Evolutionary conservation across 2,113 vertebrate species (phyloP), one percentile per base, ranked within the genome.

Genomic region (Pseudorectes ferrugineus): DNA sequence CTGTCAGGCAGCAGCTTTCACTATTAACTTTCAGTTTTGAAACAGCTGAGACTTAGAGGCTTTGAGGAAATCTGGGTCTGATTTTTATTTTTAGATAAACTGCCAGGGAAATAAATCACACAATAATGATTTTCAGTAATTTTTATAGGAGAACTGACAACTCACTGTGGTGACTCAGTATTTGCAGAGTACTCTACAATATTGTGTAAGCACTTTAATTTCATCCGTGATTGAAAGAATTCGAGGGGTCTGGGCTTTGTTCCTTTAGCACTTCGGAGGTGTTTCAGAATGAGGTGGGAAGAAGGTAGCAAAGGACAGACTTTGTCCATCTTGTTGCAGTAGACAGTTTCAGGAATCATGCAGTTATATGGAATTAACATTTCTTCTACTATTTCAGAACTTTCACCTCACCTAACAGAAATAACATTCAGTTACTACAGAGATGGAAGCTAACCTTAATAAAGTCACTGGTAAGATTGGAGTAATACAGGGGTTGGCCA

Each of bases 71-170:
- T 87, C 89, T 78, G 82, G 59, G 91, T 83, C 85, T 9, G 0
- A 75, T 94, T 91, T 89, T 95, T 95, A 85, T 79, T 94, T 96
- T 91, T 76, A 91, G 81, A 82, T 92, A 91, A 95, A 92, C 70
- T 91, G 86, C 83, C 94, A 89, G 58, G 51, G 80, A 93, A 93
- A 86, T 93, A 96, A 97, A 95, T 97, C 86, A 88, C 33, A 67
- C 40, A 51, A 73, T 75, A 91, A 90, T 66, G 85, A 85, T 88
- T 94, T 93, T 88, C 87, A 92, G 87, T 95, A 73, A 95, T 88
- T 88, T 85, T 94, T 90, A 87, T 55, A 43, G 63, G 35, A 88
- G 71, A 93, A 66, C 57, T 88, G 75, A 89, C 85, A 94, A 54
- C 59, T 58, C 12, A 20, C 57, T 81, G 40, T 58, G 43, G 91